phyloP scores from a whole-genome alignment of 1,140 invertebrate genomes.

The Drosophila bocqueti region DNA sequence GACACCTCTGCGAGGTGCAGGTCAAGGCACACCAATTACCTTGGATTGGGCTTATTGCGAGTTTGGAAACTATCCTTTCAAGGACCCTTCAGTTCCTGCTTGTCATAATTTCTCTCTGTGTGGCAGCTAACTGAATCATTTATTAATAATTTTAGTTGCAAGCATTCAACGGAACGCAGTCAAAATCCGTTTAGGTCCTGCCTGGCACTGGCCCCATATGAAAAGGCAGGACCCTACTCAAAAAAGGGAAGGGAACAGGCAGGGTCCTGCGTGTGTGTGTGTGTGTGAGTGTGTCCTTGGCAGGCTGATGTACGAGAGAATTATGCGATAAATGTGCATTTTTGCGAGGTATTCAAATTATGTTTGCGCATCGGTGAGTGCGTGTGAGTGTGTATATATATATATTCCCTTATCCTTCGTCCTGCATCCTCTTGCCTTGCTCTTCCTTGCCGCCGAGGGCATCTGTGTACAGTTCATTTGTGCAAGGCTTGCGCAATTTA shows the following conservation, averaged over 20 bases:
- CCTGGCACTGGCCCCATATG: background rate
- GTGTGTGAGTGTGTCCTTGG: constrained; percentile 14
- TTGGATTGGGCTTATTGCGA: background rate
- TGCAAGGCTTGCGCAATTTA: constrained; percentile 52
- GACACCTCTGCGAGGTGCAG: background rate
- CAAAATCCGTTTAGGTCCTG: constrained; percentile 14
- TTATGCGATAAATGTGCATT: constrained; percentile 71
- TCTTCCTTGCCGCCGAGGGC: constrained; percentile 1
- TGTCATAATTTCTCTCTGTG: background rate
- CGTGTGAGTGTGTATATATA: constrained; percentile 13
- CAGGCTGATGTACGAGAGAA: constrained; percentile 63
- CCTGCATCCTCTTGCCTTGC: background rate
- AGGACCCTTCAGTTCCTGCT: no score
- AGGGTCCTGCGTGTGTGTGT: constrained; percentile 8
- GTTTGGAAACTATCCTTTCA: background rate
- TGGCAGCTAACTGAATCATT: constrained; percentile 4
- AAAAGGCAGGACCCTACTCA: constrained; percentile 5
- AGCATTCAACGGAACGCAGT: constrained; percentile 13
- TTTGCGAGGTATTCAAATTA: constrained; percentile 67
- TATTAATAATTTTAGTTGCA: constrained; percentile 23
- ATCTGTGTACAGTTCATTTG: constrained; percentile 45
- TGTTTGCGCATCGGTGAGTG: constrained; percentile 49
- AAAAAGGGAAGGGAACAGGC: background rate
- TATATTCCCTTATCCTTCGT: background rate
- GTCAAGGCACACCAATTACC: background rate